phyloP scores from a whole-genome alignment of 2,113 vertebrate genomes.

The Takifugu bimaculatus region DNA sequence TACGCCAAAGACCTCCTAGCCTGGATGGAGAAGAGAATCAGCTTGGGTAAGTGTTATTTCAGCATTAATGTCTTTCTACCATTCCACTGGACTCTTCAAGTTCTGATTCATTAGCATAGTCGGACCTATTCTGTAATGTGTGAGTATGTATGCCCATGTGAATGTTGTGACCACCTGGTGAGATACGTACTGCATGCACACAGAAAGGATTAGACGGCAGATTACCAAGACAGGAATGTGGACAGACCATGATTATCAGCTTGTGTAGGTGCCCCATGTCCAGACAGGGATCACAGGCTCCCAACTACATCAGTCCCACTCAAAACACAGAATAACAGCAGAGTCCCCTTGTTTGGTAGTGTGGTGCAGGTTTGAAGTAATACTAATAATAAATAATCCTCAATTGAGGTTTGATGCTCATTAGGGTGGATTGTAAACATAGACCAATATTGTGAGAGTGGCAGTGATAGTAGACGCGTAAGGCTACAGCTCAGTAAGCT shows the following conservation, averaged over 20 bases:
- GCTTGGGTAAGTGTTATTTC: constrained; percentile 74
- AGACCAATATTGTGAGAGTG: not conserved
- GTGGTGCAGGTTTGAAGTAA: constrained; percentile 13
- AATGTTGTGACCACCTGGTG: constrained; percentile 13
- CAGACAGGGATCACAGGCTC: constrained; percentile 21
- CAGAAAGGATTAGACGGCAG: constrained; percentile 60
- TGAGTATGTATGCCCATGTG: constrained; percentile 2
- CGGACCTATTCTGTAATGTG: constrained; percentile 5
- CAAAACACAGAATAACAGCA: constrained; percentile 2
- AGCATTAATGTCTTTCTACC: no score
- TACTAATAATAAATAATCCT: constrained; percentile 9
- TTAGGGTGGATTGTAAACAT: constrained; percentile 2
- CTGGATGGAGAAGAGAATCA: constrained; percentile 89
- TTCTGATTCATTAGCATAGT: constrained; percentile 6
- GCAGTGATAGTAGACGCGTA: not conserved
- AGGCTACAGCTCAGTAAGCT: not conserved
- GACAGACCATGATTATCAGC: constrained; percentile 34
- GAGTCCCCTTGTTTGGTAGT: constrained; percentile 6
- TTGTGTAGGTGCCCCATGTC: constrained; percentile 18
- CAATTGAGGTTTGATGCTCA: constrained; percentile 19
- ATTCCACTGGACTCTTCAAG: not conserved
- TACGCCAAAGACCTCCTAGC: constrained; percentile 87
- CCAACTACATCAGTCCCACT: constrained; percentile 2
- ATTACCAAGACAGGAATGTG: constrained; percentile 47
- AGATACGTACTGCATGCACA: constrained; percentile 16